These are phyloP conservation scores for Mythimna vitellina DNA, from an alignment of 2,888 invertebrate genomes.

Conservation along the genomic window DNA sequence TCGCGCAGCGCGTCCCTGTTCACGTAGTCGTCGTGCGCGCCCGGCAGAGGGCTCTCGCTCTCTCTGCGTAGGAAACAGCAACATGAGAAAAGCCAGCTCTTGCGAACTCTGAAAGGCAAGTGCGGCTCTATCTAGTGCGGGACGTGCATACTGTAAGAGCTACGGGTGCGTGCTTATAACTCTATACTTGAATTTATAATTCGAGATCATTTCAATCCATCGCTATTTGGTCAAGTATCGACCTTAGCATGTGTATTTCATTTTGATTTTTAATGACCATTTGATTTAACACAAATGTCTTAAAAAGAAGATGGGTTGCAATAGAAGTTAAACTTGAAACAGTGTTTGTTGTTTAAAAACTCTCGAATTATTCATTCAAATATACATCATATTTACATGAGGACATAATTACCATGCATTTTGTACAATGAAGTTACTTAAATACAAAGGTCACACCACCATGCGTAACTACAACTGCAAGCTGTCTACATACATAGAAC, in stretches of 20 bases:
- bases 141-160: slow-evolving; percentile 71
- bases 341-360: not conserved
- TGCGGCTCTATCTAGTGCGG: slow-evolving; percentile 77
- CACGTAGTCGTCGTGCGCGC: slow-evolving; percentile 86
- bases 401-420: slow-evolving; percentile 30
- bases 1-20: slow-evolving; percentile 86
- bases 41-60: slow-evolving; percentile 86
- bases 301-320: not conserved
- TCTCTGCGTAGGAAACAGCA: slow-evolving; percentile 89
- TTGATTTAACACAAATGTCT: no score
- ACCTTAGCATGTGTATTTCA: no score
- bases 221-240: not conserved
- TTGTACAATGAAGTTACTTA: not conserved
- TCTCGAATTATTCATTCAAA: not conserved
- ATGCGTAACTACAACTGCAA: slow-evolving; percentile 22
- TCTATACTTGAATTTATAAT: slow-evolving; percentile 15
- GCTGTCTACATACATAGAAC: slow-evolving; percentile 5
- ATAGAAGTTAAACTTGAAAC: not conserved
- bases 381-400: slow-evolving; percentile 15
- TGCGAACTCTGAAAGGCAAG: slow-evolving; percentile 84
- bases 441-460: not conserved
- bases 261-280: no score
- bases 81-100: slow-evolving; percentile 87
- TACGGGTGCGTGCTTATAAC: slow-evolving; percentile 59
- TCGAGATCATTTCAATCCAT: not conserved